phyloP scores from a whole-genome alignment of 2,797 vertebrate species.

The Mus minutoides region DNA sequence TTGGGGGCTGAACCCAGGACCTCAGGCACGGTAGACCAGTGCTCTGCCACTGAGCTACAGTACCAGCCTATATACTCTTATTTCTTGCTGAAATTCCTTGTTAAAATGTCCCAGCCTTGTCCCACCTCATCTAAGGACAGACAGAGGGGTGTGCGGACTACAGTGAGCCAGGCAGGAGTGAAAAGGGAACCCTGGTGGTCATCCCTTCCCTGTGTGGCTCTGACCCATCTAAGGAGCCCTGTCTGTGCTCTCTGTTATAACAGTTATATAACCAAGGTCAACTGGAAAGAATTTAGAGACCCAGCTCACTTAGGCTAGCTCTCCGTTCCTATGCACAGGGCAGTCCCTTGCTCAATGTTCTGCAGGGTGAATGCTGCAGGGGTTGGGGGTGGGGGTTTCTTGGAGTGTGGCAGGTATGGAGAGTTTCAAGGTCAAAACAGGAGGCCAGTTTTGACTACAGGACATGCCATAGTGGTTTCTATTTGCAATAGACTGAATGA shows the following conservation, averaged over 20 bases:
- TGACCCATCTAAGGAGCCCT: background rate
- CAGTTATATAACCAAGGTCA: background rate
- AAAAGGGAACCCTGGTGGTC: too few species aligned
- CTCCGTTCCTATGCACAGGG: background rate
- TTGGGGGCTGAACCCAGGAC: background rate
- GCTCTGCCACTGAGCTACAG: background rate
- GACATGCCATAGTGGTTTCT: background rate
- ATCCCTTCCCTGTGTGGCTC: background rate
- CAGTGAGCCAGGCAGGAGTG: background rate
- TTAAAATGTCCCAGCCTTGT: background rate
- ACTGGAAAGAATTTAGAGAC: background rate
- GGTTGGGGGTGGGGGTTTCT: background rate
- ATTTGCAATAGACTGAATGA: background rate
- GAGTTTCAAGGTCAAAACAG: conserved; percentile 11
- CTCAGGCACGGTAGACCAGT: background rate
- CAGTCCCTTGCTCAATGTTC: background rate
- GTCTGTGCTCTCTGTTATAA: background rate
- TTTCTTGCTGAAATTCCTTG: background rate
- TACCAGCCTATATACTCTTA: background rate
- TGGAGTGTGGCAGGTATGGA: background rate
- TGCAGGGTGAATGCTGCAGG: background rate
- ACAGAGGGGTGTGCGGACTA: background rate
- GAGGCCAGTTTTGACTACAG: background rate
- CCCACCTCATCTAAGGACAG: background rate
- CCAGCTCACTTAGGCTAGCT: background rate